Conservation (phyloP, 1,140 invertebrate species). For the Drosophila auraria region DNA sequence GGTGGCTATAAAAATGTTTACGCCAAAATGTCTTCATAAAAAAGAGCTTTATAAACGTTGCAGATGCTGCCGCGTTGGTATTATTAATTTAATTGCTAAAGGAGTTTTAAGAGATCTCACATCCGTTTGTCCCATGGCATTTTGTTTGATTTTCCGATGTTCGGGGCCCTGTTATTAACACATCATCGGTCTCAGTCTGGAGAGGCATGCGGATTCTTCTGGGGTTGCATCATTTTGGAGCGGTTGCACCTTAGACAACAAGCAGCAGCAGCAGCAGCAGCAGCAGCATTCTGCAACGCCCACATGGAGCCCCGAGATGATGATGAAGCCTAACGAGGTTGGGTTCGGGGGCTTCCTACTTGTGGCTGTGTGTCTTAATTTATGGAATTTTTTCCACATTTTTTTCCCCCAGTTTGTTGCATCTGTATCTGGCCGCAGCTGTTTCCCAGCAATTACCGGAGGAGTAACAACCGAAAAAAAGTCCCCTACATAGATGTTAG, state of each 20-base stretch:
- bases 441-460: conserved; percentile 64
- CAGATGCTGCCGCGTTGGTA: conserved; percentile 2
- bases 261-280: neutral
- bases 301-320: conserved; percentile 16
- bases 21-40: conserved; percentile 60
- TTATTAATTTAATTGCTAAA: conserved; percentile 68
- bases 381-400: conserved; percentile 62
- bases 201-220: conserved; percentile 27
- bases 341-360: conserved; percentile 50
- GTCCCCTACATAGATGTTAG: conserved; percentile 75
- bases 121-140: conserved; percentile 37
- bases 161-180: conserved; percentile 46
- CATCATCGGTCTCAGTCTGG: conserved; percentile 33
- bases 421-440: conserved; percentile 45
- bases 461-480: conserved; percentile 61
- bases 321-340: conserved; percentile 43
- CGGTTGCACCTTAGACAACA: conserved; percentile 59
- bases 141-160: conserved; percentile 22
- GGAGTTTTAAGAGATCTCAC: neutral
- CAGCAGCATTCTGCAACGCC: conserved; percentile 66
- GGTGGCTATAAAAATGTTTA: conserved; percentile 60
- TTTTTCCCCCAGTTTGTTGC: conserved; percentile 26
- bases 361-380: conserved; percentile 54
- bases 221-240: conserved; percentile 32
- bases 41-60: neutral